phyloP scores from a whole-genome alignment of 2,113 vertebrate species.

The Falcunculus frontatus region DNA sequence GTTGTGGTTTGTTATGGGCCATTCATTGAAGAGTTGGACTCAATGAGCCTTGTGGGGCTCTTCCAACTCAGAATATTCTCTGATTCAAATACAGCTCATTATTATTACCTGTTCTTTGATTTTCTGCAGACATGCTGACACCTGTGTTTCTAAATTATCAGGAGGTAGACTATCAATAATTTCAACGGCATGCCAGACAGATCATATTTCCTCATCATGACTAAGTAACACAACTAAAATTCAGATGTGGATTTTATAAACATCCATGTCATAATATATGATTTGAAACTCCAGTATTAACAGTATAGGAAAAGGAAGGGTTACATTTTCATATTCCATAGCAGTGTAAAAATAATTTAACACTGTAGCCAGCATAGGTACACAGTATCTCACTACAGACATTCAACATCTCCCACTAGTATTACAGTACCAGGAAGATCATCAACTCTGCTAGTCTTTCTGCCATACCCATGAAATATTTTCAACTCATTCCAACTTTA shows the following conservation, averaged over 20 bases:
- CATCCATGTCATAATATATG: background rate
- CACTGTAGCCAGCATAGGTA: background rate
- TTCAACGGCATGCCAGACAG: background rate
- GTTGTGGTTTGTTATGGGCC: background rate
- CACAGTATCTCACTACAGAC: background rate
- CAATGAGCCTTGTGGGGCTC: background rate
- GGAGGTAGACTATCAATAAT: background rate
- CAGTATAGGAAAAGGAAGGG: background rate
- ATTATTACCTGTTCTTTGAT: background rate
- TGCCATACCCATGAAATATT: background rate
- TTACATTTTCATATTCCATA: background rate
- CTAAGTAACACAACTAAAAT: background rate
- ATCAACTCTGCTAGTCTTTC: constrained; percentile 9
- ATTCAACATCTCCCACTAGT: background rate
- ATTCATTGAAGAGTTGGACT: background rate
- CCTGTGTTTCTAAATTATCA: background rate
- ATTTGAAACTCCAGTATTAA: background rate
- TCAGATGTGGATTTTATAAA: background rate
- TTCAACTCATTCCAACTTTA: constrained; percentile 21
- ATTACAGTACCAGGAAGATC: background rate
- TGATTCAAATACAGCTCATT: background rate
- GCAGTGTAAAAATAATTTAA: background rate
- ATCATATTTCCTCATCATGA: background rate
- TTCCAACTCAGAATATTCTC: background rate
- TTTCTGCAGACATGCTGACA: background rate